Evolutionary conservation across 2,888 invertebrate species (phyloP).

Genomic region (Microdon myrmicae): DNA sequence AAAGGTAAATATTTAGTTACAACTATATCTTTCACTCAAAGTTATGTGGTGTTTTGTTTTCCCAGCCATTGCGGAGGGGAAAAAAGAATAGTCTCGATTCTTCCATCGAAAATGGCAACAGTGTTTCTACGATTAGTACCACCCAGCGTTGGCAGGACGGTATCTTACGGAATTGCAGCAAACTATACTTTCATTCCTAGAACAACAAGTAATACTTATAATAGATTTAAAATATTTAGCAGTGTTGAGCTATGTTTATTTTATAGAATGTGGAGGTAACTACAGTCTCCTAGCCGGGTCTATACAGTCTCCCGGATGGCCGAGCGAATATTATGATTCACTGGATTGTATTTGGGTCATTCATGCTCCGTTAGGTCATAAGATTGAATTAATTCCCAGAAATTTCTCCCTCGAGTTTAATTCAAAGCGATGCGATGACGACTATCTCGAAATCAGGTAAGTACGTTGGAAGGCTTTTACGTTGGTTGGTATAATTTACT

Average conservation of each 20-base stretch:
- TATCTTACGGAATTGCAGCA: constrained; percentile 20
- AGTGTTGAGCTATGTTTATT: constrained; percentile 32
- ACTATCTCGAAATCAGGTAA: constrained; percentile 80
- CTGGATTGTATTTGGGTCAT: constrained; percentile 85
- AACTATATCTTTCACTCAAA: neutral
- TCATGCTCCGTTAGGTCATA: constrained; percentile 76
- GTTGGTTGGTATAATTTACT: neutral
- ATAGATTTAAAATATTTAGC: constrained; percentile 5
- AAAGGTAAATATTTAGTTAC: constrained; percentile 49
- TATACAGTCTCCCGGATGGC: constrained; percentile 84
- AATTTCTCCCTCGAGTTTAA: constrained; percentile 74
- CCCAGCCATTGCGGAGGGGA: constrained; percentile 38
- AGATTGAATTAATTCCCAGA: constrained; percentile 77
- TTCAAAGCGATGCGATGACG: constrained; percentile 70
- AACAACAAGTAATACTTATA: constrained; percentile 14
- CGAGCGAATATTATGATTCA: constrained; percentile 74
- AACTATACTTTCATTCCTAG: constrained; percentile 49
- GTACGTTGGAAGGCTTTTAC: neutral
- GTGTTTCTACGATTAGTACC: constrained; percentile 31
- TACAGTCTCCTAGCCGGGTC: constrained; percentile 75
- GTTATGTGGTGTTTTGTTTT: neutral
- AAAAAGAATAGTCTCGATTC: constrained; percentile 16
- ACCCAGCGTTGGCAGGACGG: neutral
- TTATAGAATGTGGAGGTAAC: constrained; percentile 77
- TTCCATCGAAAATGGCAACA: constrained; percentile 39